phyloP scores from a whole-genome alignment of 1,140 invertebrate genomes.

The Phymorhynchus buccinoides region DNA sequence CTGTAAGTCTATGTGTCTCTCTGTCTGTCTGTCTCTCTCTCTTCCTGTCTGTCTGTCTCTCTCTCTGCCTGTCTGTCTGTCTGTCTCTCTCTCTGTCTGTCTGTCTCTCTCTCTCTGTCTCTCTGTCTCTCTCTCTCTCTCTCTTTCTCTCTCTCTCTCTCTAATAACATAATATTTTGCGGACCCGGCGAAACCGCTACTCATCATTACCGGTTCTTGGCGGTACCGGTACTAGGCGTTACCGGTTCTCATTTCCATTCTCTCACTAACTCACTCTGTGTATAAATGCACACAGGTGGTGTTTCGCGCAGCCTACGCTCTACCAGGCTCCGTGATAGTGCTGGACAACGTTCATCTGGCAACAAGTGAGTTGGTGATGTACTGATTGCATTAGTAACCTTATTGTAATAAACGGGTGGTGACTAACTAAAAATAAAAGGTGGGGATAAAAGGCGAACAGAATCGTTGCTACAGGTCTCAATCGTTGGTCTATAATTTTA shows the following conservation, averaged over 20 bases:
- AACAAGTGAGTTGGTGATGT: neutral
- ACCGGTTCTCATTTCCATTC: neutral
- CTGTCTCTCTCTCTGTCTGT: neutral
- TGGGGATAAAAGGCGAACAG: no score
- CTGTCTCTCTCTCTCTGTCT: neutral
- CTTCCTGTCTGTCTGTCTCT: neutral
- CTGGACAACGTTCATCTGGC: neutral
- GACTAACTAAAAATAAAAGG: no score
- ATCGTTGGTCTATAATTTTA: no score
- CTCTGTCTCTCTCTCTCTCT: neutral
- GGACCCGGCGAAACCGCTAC: no score
- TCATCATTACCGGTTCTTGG: no score
- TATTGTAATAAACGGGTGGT: no score
- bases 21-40: neutral
- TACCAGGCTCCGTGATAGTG: neutral
- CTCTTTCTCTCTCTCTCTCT: neutral
- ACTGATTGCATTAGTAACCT: no score
- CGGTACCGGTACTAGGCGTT: no score
- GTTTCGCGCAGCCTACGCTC: neutral
- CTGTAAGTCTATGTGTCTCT: neutral
- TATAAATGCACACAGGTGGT: neutral
- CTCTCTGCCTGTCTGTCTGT: neutral
- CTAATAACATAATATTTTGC: no score
- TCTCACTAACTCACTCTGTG: neutral
- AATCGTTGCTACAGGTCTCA: no score